phyloP scores from a whole-genome alignment of 2,797 vertebrate species.

The Austrolebias charrua region DNA sequence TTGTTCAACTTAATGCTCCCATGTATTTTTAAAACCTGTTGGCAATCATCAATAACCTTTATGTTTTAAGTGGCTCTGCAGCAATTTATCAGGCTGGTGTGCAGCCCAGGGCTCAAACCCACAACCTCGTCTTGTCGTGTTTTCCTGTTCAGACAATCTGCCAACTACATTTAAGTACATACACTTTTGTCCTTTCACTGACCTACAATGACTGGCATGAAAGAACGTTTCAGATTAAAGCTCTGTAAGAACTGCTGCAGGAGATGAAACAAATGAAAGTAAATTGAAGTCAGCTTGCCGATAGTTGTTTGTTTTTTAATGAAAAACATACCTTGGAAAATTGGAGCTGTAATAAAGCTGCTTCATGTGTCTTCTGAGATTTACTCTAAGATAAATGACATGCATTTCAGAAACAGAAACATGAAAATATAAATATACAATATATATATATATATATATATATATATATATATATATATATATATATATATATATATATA shows the following conservation, averaged over 20 bases:
- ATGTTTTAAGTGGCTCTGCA: slow-evolving; percentile 68
- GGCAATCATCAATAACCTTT: slow-evolving; percentile 73
- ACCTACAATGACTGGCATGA: slow-evolving; percentile 18
- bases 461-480: no score
- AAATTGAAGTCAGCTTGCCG: no score
- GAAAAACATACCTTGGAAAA: no score
- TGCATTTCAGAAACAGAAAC: no score
- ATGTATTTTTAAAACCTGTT: slow-evolving; percentile 60
- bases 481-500: no score
- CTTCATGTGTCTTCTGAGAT: no score
- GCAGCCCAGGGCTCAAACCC: slow-evolving; percentile 67
- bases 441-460: no score
- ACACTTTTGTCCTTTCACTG: slow-evolving; percentile 20
- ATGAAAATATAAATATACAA: no score
- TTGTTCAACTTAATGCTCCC: slow-evolving; percentile 40
- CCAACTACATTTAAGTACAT: slow-evolving; percentile 36
- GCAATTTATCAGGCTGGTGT: slow-evolving; percentile 70
- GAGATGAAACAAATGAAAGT: no score
- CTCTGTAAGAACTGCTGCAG: background rate
- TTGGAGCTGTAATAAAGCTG: no score
- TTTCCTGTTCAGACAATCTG: slow-evolving; percentile 63
- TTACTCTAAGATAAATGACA: no score
- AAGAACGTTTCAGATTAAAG: slow-evolving; percentile 27
- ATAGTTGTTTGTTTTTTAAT: no score
- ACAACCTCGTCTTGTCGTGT: slow-evolving; percentile 57